Evolutionary conservation across 2,113 vertebrate species (phyloP).

Genomic region (Periophthalmus modestus): DNA sequence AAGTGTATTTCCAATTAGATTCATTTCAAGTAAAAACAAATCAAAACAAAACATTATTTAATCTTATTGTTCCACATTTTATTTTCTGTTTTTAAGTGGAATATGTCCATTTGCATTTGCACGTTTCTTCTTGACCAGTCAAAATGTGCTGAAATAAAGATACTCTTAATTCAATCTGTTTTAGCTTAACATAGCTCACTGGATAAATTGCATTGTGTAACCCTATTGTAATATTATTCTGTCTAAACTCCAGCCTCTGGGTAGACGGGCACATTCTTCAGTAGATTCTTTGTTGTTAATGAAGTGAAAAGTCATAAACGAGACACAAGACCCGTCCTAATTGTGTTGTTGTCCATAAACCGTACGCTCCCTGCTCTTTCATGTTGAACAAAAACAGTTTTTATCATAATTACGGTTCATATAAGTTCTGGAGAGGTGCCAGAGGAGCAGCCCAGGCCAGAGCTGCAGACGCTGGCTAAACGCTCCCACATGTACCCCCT

Average conservation of each 20-base stretch:
- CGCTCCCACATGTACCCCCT: not conserved
- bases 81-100: too few relatives aligned
- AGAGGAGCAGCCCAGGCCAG: not conserved
- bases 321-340: not conserved
- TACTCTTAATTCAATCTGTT: too few relatives aligned
- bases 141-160: too few relatives aligned
- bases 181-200: too few relatives aligned
- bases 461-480: conserved; percentile 4
- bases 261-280: not conserved
- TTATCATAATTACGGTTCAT: conserved; percentile 8
- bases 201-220: too few relatives aligned
- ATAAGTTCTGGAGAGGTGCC: not conserved
- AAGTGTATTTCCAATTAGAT: too few relatives aligned
- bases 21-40: too few relatives aligned
- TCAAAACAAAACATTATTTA: too few relatives aligned
- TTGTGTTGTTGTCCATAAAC: not conserved
- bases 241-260: not conserved
- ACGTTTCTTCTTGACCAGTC: too few relatives aligned
- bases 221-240: too few relatives aligned
- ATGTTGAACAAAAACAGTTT: not conserved
- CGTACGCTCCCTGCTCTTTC: not conserved
- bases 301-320: conserved; percentile 1
- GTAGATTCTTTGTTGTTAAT: not conserved
- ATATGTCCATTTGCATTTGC: too few relatives aligned
- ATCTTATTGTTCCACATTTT: too few relatives aligned